A percentile compares a stretch with the other conserved stretches of the same genome.
phyloP scores from a whole-genome alignment of 2,113 vertebrate species.

The Lepus americanus region DNA sequence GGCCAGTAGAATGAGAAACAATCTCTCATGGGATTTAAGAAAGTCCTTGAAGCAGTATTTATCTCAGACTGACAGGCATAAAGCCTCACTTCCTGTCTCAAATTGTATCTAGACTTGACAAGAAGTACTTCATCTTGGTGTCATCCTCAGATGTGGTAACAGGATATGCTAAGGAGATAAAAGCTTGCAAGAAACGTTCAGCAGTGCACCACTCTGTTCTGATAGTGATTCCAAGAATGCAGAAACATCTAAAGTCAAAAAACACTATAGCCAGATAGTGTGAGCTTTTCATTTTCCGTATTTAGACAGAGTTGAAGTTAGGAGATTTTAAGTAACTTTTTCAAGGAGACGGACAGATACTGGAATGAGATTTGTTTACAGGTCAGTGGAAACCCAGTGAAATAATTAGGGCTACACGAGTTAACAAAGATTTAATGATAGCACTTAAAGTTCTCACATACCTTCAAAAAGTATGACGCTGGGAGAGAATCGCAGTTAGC shows the following conservation, averaged over 20 bases:
- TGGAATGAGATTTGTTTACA: not conserved
- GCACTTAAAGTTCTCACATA: not conserved
- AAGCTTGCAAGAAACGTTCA: not conserved
- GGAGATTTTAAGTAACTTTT: constrained; percentile 48
- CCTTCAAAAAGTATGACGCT: not conserved
- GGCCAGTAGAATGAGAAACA: too few species aligned
- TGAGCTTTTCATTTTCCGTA: constrained; percentile 45
- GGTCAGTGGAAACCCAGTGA: not conserved
- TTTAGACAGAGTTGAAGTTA: constrained; percentile 1
- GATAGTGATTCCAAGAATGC: not conserved
- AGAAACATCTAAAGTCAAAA: constrained; percentile 39
- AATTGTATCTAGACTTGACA: too few species aligned
- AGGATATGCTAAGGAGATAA: not conserved
- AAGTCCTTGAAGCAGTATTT: too few species aligned
- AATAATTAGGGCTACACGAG: constrained; percentile 10
- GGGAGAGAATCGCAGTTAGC: not conserved
- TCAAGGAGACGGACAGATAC: not conserved
- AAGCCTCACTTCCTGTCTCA: too few species aligned
- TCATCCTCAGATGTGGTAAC: not conserved
- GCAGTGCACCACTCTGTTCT: not conserved
- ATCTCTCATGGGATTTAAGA: too few species aligned
- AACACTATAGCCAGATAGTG: not conserved
- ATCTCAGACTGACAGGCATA: too few species aligned
- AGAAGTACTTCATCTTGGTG: not conserved
- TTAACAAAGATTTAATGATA: not conserved